phyloP scores from a whole-genome alignment of 2,888 invertebrate species.

The Drosophila siamana region DNA sequence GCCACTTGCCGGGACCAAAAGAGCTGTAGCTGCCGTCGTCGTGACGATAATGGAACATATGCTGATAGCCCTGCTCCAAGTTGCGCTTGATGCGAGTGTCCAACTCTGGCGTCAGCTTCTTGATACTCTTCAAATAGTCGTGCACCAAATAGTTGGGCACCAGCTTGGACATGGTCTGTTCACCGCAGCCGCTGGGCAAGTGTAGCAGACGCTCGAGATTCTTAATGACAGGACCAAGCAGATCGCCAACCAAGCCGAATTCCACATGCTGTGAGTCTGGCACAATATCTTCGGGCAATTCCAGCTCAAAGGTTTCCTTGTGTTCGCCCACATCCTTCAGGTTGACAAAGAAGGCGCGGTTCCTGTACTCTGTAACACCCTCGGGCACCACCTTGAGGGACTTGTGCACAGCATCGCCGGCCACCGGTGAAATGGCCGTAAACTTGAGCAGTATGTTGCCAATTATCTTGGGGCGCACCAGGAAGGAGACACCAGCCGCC shows the following conservation, averaged over 20 bases:
- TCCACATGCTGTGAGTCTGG: constrained; percentile 88
- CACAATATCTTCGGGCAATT: constrained; percentile 90
- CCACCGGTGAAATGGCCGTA: constrained; percentile 90
- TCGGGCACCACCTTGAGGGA: constrained; percentile 92
- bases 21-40: constrained; percentile 95
- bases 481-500: constrained; percentile 92
- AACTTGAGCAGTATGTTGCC: constrained; percentile 91
- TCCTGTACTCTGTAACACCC: constrained; percentile 91
- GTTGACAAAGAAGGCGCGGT: constrained; percentile 91
- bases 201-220: constrained; percentile 88
- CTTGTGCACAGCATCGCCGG: constrained; percentile 92
- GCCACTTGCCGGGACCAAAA: constrained; percentile 87
- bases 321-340: constrained; percentile 87
- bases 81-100: constrained; percentile 86
- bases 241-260: constrained; percentile 87
- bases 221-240: constrained; percentile 87
- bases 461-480: constrained; percentile 90
- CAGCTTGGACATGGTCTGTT: constrained; percentile 90
- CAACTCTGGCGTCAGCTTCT: constrained; percentile 89
- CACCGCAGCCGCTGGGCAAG: constrained; percentile 90
- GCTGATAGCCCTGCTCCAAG: constrained; percentile 95
- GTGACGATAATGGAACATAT: constrained; percentile 93
- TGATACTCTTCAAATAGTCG: constrained; percentile 90
- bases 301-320: constrained; percentile 89
- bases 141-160: constrained; percentile 90